These are phyloP conservation scores for Protula sp. DNA, from an alignment of 2,888 invertebrate genomes.

Conservation along the genomic window DNA sequence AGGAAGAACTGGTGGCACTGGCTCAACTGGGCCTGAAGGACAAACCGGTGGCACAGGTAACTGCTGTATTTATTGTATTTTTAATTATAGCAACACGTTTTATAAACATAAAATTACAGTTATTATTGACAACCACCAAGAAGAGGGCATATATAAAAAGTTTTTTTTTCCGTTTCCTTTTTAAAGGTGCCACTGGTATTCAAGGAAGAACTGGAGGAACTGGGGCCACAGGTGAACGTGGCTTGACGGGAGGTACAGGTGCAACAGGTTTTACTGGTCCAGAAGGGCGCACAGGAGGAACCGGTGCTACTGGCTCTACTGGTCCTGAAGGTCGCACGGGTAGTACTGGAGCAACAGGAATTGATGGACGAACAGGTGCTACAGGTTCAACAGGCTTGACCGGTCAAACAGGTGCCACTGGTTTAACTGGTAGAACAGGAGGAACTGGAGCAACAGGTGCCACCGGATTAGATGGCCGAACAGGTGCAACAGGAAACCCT, in stretches of 20 bases:
- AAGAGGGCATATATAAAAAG: no score
- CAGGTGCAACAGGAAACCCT: not conserved
- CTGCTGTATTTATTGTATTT: not conserved
- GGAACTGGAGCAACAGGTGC: not conserved
- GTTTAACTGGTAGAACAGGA: constrained; percentile 1
- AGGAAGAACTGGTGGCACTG: not conserved
- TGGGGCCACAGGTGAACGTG: not conserved
- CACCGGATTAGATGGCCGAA: not conserved
- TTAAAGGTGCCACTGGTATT: not conserved
- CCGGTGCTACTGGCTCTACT: not conserved
- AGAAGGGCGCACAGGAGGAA: not conserved
- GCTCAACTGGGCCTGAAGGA: not conserved
- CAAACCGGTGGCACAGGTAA: not conserved
- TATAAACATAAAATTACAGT: no score
- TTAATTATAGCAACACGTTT: no score
- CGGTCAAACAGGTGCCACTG: constrained; percentile 8
- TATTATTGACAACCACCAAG: no score
- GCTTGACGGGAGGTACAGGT: constrained; percentile 1
- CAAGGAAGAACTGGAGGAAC: not conserved
- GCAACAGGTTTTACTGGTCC: constrained; percentile 1
- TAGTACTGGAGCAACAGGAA: not conserved
- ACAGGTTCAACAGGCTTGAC: constrained; percentile 5
- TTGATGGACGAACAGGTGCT: constrained; percentile 1
- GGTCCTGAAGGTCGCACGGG: constrained; percentile 8
- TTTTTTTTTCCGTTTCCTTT: no score